Conservation (phyloP, 2,797 vertebrate species). For the Alectoris magna region DNA sequence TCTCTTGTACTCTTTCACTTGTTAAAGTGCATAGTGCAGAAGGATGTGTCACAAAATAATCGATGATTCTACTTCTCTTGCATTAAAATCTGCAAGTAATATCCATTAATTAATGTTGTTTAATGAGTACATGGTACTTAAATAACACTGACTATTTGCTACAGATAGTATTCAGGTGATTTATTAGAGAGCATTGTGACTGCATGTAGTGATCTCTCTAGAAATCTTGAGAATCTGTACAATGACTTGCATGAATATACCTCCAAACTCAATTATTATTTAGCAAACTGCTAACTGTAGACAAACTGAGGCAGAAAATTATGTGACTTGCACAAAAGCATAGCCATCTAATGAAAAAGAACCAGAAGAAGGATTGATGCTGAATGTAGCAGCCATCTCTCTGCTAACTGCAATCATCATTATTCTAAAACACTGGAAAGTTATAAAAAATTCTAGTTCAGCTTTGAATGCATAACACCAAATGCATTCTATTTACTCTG, state of each 20-base stretch:
- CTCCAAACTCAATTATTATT: neutral
- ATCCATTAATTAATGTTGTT: neutral
- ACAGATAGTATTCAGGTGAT: neutral
- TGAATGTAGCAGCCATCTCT: neutral
- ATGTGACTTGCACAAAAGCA: neutral
- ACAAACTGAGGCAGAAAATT: neutral
- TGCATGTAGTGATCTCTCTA: neutral
- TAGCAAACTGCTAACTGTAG: neutral
- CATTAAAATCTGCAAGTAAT: neutral
- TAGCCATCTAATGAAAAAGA: neutral
- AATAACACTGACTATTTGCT: neutral
- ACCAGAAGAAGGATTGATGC: neutral
- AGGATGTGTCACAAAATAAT: neutral
- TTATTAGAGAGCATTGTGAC: neutral
- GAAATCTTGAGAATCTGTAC: neutral
- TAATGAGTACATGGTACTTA: neutral
- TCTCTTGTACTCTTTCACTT: neutral
- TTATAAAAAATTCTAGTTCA: neutral
- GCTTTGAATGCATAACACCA: neutral
- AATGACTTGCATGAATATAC: rapidly evolving
- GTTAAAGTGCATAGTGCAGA: neutral
- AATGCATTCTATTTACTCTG: neutral
- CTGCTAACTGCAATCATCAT: neutral
- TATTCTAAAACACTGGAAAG: neutral
- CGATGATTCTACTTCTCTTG: neutral